Conservation (phyloP, 1,140 invertebrate species). For the Agrilus planipennis region DNA sequence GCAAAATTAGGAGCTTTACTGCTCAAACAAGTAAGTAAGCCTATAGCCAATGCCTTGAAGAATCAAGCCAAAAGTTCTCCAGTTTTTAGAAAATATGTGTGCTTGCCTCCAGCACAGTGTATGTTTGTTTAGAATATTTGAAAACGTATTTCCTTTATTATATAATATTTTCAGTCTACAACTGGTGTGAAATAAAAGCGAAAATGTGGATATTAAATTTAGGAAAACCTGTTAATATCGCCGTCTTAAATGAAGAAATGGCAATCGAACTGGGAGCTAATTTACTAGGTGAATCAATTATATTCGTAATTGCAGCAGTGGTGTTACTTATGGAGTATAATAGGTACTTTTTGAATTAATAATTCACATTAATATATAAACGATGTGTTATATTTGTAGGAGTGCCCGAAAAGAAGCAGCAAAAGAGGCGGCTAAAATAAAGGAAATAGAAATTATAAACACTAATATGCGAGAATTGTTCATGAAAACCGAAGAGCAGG, state of each 20-base stretch:
- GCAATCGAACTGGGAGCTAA: background rate
- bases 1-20: background rate
- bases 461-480: background rate
- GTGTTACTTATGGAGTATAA: background rate
- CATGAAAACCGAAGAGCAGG: background rate
- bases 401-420: background rate
- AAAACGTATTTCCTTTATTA: background rate
- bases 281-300: background rate
- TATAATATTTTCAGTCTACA: conserved; percentile 1
- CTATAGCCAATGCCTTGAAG: background rate
- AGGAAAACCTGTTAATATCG: background rate
- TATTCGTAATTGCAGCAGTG: background rate
- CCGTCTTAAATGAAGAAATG: background rate
- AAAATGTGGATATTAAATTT: background rate
- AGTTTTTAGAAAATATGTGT: background rate
- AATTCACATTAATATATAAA: background rate
- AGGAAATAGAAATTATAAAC: background rate
- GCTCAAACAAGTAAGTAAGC: background rate
- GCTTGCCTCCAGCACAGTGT: background rate
- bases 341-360: background rate
- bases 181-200: background rate
- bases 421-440: background rate
- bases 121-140: conserved; percentile 6
- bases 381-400: background rate
- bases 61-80: background rate